Evolutionary conservation across 2,888 invertebrate genomes (phyloP), one percentile per base, ranked within the genome.

Genomic region (Rutpela maculata): DNA sequence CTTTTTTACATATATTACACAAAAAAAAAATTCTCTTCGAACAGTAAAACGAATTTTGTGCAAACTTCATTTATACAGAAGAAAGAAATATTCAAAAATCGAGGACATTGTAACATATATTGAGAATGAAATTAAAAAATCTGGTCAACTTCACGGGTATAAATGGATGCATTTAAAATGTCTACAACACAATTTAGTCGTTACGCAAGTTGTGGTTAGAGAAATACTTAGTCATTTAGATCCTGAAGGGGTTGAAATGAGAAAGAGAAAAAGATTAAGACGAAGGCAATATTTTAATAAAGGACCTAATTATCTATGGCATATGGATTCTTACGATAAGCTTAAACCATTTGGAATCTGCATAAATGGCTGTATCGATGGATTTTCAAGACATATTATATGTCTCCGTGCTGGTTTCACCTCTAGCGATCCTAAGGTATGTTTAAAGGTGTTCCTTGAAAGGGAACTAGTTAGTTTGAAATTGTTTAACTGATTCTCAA

Each of bases 231-330:
- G 57, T 0, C n/a, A 65, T 59, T 15, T 35, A 22, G 50, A 71
- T 18, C 71, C 71, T 17, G 26, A 18, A 62, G 43, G 62, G 18
- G 65, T 70, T 12, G 65, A 70, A 35, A 15, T 65, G 15, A 63
- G 70, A 17, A 55, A 57, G 62, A 63, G 70, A 70, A 17, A 55
- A 26, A 22, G 69, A 56, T 35, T 75, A 15, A 43, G 55, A 19
- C 19, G 69, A 31, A 55, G 55, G 11, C 55, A 55, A 55, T 55
- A 55, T 55, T 55, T 7, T 55, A 55, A 55, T 55, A 69, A 56
- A 65, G 71, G 71, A 7, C 71, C 76, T 6, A 76, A 76, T 76
- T 76, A 59, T 59, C 17, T 76, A 15, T 76, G 76, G 76, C 76
- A 76, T 55, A 70, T 59, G 18, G 71, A 76, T 60, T 74, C 15